phyloP scores from a whole-genome alignment of 2,797 vertebrate species.

The Neosilurus hyrtlii region DNA sequence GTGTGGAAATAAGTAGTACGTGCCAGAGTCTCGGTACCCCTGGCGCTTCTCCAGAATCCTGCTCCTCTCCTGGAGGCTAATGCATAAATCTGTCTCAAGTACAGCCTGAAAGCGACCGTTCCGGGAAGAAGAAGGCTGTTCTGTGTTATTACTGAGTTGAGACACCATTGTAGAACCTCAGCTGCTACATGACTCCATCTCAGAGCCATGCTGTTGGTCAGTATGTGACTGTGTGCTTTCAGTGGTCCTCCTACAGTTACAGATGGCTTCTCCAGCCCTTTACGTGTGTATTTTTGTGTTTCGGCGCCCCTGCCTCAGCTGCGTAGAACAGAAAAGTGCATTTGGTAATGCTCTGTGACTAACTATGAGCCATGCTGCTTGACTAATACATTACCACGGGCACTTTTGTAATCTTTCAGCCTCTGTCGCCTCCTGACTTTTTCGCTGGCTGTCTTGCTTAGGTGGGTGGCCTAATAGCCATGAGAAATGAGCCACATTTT shows the following conservation, averaged over 20 bases:
- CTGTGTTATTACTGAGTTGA: not conserved
- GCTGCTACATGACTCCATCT: slow-evolving; percentile 7
- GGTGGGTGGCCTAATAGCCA: slow-evolving; percentile 43
- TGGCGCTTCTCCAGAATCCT: slow-evolving; percentile 14
- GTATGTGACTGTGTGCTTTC: slow-evolving; percentile 36
- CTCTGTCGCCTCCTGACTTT: slow-evolving; percentile 18
- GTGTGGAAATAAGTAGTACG: slow-evolving; percentile 52
- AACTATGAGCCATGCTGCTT: slow-evolving; percentile 45
- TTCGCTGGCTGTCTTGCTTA: slow-evolving; percentile 15
- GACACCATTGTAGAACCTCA: not conserved
- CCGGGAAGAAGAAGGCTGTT: not conserved
- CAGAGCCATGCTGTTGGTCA: slow-evolving; percentile 40
- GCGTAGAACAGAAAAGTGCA: slow-evolving; percentile 45
- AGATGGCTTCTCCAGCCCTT: slow-evolving; percentile 54
- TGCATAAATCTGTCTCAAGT: not conserved
- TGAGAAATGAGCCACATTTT: slow-evolving; percentile 27
- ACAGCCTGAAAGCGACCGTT: not conserved
- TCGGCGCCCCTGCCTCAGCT: slow-evolving; percentile 45
- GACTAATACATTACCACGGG: slow-evolving; percentile 51
- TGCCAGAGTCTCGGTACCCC: slow-evolving; percentile 48
- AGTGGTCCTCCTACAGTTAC: slow-evolving; percentile 52
- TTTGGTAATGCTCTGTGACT: slow-evolving; percentile 45
- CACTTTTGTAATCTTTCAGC: slow-evolving; percentile 39
- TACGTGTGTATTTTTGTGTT: slow-evolving; percentile 37
- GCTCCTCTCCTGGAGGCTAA: slow-evolving; percentile 8